Conservation (phyloP, 37 sponge, comb jelly and placozoan genomes). For the Eunapius fragilis region DNA sequence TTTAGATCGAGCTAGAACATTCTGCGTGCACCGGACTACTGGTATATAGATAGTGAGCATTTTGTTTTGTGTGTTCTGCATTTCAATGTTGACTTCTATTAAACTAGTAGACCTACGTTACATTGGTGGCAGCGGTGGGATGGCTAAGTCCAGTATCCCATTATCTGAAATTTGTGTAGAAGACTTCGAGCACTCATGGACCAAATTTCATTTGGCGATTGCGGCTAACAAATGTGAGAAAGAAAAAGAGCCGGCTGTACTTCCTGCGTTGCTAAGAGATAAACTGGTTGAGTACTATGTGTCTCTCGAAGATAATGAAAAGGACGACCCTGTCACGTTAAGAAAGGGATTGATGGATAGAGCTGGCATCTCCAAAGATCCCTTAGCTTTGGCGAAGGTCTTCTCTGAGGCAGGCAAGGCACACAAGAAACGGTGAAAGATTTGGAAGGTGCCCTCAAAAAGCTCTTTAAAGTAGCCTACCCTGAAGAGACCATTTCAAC, state of each 20-base stretch:
- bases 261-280: constrained; percentile 33
- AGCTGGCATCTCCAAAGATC: constrained; percentile 20
- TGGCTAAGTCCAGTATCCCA: neutral
- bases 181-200: constrained; percentile 54
- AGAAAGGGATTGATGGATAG: constrained; percentile 15
- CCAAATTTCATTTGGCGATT: constrained; percentile 23
- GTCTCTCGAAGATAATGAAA: constrained; percentile 20
- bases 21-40: no score
- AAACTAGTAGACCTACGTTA: neutral
- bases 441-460: neutral
- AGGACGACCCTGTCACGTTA: constrained; percentile 8
- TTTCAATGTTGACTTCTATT: neutral
- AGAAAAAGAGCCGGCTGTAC: constrained; percentile 17
- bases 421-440: constrained; percentile 21
- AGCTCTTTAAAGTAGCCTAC: constrained; percentile 9
- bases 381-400: constrained; percentile 7
- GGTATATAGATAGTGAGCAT: no score
- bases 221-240: constrained; percentile 48
- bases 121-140: constrained; percentile 30
- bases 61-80: no score
- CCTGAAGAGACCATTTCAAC: neutral
- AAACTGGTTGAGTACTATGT: constrained; percentile 43
- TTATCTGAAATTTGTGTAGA: constrained; percentile 32
- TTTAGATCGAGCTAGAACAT: no score
- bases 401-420: constrained; percentile 21